Evolutionary conservation across 1,140 invertebrate genomes (phyloP).

Genomic region (Drosophila parabipectinata): DNA sequence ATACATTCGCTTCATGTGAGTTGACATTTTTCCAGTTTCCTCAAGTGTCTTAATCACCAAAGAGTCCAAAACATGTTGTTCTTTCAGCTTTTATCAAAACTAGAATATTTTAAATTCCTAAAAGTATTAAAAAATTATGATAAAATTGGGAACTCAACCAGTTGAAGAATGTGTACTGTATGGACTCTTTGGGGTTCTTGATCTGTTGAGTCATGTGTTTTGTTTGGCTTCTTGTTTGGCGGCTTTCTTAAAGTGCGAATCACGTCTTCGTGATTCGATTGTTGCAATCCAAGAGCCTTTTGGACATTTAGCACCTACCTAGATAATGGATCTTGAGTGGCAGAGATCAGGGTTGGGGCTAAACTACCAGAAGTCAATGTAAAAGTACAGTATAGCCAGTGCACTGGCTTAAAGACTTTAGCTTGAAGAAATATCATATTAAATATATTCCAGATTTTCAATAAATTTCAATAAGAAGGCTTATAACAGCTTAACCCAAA

Average conservation of each 20-base stretch:
- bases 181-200: neutral
- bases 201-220: slow-evolving; percentile 20
- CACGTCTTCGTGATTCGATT: slow-evolving; percentile 46
- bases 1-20: slow-evolving; percentile 86
- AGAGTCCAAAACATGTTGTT: too few relatives aligned
- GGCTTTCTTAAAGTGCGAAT: slow-evolving; percentile 47
- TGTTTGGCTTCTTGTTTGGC: slow-evolving; percentile 2
- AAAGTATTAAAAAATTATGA: too few relatives aligned
- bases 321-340: slow-evolving; percentile 4
- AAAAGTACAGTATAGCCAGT: neutral
- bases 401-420: neutral
- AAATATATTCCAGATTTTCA: too few relatives aligned
- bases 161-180: neutral
- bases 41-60: too few relatives aligned
- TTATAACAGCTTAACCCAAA: slow-evolving; percentile 13
- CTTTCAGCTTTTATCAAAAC: too few relatives aligned
- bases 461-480: too few relatives aligned
- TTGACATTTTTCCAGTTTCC: slow-evolving; percentile 9
- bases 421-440: too few relatives aligned
- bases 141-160: too few relatives aligned
- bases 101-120: neutral
- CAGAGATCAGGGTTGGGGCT: slow-evolving; percentile 9
- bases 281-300: slow-evolving; percentile 27
- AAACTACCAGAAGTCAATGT: neutral
- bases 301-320: slow-evolving; percentile 49